Evolutionary conservation across 2,113 vertebrate genomes (phyloP), one percentile per base, ranked within the genome.

Genomic region (Zosterops lateralis): DNA sequence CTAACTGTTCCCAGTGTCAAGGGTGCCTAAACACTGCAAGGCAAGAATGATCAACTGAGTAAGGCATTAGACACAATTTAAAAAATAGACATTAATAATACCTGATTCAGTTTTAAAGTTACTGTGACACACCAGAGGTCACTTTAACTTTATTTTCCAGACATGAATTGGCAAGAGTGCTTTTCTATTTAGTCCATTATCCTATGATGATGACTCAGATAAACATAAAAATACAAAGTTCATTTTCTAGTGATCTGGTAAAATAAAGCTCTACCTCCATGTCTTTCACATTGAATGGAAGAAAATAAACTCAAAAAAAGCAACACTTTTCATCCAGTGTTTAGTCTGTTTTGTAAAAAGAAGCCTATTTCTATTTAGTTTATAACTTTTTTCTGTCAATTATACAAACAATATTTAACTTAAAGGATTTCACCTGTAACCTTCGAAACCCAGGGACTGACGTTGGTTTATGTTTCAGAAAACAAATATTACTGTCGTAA

Each of bases 181-280:
- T 79, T 78, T 92, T 56, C 48, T 38, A 7, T 91, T 82, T 60
- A 80, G 31, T 36, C 66, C 12, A 32, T 25, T 65, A n/a, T 40
- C 22, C 61, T 78, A n/a, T 0, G 0, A 24, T 1, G 5, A 75
- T 36, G 34, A 82, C 57, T 72, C 38, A 81, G 19, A 64, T 28
- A 40, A 88, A 61, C 14, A 47, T 10, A 90, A 56, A 22, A n/a
- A 67, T 17, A 60, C 25, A 42, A 83, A 62, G 22, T 38, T 60
- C 1, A 47, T 89, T 75, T 89, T 81, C 17, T 51, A 81, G 24
- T 56, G 18, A 56, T 15, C 32, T 2, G 0, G 7, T 32, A 38
- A 45, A 73, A 58, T 9, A 54, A 79, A 58, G 11, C 6, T 65
- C 21, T 65, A 50, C 10, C 10, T 65, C 17, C 28, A 48, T 2